Conservation (phyloP, 1,140 invertebrate species). For the Elymnias hypermnestra region DNA sequence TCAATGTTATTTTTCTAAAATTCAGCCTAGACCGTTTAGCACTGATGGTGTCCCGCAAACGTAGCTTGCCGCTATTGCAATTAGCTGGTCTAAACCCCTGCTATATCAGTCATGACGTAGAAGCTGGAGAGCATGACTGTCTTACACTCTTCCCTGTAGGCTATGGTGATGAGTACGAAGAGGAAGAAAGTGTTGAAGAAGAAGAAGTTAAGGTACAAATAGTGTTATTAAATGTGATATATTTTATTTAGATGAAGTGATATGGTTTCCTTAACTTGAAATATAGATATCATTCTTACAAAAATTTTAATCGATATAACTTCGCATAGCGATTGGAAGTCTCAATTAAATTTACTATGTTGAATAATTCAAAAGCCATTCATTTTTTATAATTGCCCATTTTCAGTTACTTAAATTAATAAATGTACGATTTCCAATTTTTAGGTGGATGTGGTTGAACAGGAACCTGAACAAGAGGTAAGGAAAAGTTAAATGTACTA, state of each 20-base stretch:
- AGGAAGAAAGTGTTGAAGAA: slow-evolving; percentile 48
- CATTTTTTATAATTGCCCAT: too few relatives aligned
- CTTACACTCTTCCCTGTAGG: slow-evolving; percentile 58
- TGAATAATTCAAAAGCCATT: too few relatives aligned
- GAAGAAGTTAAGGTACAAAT: slow-evolving; percentile 35
- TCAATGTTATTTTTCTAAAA: not conserved
- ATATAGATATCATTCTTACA: too few relatives aligned
- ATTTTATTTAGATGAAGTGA: too few relatives aligned
- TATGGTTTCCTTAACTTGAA: too few relatives aligned
- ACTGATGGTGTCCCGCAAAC: slow-evolving; percentile 56
- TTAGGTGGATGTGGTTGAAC: slow-evolving; percentile 9
- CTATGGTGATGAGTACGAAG: slow-evolving; percentile 56
- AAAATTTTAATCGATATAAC: too few relatives aligned
- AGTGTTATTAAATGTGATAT: too few relatives aligned
- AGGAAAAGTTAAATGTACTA: too few relatives aligned
- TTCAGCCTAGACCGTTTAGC: slow-evolving; percentile 56
- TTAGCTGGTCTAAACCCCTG: slow-evolving; percentile 50
- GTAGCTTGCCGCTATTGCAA: slow-evolving; percentile 51
- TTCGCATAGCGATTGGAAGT: too few relatives aligned
- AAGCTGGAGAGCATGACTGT: slow-evolving; percentile 48
- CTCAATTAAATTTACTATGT: too few relatives aligned
- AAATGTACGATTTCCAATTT: slow-evolving; percentile 5
- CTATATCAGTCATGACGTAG: slow-evolving; percentile 53
- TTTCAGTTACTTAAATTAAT: too few relatives aligned
- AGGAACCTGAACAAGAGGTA: slow-evolving; percentile 11